These are phyloP conservation scores for Ostrea denselamellosa DNA, from an alignment of 1,140 invertebrate species.

Conservation along the genomic window DNA sequence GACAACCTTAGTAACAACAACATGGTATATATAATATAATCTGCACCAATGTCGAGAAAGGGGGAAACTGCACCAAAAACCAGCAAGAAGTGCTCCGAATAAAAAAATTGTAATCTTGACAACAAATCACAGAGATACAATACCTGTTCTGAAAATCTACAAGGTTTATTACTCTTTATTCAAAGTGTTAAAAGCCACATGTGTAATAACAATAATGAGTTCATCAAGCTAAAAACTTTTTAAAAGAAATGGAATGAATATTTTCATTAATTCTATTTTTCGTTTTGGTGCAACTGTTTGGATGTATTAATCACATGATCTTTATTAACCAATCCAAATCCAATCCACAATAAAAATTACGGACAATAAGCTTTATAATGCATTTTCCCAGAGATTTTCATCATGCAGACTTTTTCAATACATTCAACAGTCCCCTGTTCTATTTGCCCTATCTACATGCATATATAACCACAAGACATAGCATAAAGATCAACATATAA, in stretches of 20 bases:
- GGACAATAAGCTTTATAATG: neutral
- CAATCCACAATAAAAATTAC: too few species aligned
- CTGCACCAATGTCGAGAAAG: slow-evolving; percentile 34
- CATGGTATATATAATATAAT: slow-evolving; percentile 34
- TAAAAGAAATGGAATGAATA: too few species aligned
- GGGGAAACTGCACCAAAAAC: slow-evolving; percentile 14
- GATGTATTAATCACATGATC: too few species aligned
- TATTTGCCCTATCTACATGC: slow-evolving; percentile 31
- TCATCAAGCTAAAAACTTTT: too few species aligned
- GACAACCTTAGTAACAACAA: slow-evolving; percentile 30
- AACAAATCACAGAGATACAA: neutral
- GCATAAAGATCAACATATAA: too few species aligned
- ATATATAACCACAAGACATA: neutral
- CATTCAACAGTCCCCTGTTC: neutral
- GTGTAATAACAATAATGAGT: too few species aligned
- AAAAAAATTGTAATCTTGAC: neutral
- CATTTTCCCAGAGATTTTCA: neutral
- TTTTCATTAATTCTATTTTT: too few species aligned
- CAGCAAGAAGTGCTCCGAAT: neutral
- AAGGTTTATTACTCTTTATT: too few species aligned
- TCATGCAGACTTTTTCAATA: neutral
- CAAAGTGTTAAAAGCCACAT: too few species aligned
- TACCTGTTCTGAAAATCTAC: too few species aligned
- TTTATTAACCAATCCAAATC: too few species aligned
- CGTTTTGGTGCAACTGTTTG: too few species aligned